These are phyloP conservation scores for Rhopilema esculentum DNA, from an alignment of 30 jellyfish, hydroid and myxozoan genomes.

Conservation along the genomic window DNA sequence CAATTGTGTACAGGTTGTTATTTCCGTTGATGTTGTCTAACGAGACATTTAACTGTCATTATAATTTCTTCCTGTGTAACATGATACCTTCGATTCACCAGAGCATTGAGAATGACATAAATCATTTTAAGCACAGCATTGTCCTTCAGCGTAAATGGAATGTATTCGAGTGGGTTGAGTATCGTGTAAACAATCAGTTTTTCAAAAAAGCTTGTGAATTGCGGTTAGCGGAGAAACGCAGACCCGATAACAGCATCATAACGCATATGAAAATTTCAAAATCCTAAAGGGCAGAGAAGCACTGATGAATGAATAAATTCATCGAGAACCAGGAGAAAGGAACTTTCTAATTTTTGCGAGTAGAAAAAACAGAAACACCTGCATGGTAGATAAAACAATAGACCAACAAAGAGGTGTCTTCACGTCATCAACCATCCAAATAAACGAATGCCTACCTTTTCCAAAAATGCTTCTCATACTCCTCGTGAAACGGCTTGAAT, in stretches of 20 bases:
- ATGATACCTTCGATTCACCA: neutral
- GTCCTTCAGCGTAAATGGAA: neutral
- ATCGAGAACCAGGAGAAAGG: neutral
- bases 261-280: too few species aligned
- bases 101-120: neutral
- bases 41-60: neutral
- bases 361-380: slow-evolving; percentile 49
- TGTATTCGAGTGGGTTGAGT: neutral
- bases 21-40: too few species aligned
- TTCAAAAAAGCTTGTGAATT: neutral
- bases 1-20: too few species aligned
- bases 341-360: neutral
- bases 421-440: slow-evolving; percentile 5
- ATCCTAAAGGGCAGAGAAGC: neutral
- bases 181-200: neutral
- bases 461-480: neutral
- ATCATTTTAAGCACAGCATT: neutral
- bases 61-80: neutral
- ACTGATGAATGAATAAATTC: neutral
- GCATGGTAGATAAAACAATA: slow-evolving; percentile 8
- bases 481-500: neutral
- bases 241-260: too few species aligned
- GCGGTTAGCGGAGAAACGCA: neutral
- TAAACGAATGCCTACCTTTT: neutral
- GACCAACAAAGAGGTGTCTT: slow-evolving; percentile 6